Evolutionary conservation across 2,113 vertebrate species (phyloP).

Genomic region (Eubucco bourcierii): DNA sequence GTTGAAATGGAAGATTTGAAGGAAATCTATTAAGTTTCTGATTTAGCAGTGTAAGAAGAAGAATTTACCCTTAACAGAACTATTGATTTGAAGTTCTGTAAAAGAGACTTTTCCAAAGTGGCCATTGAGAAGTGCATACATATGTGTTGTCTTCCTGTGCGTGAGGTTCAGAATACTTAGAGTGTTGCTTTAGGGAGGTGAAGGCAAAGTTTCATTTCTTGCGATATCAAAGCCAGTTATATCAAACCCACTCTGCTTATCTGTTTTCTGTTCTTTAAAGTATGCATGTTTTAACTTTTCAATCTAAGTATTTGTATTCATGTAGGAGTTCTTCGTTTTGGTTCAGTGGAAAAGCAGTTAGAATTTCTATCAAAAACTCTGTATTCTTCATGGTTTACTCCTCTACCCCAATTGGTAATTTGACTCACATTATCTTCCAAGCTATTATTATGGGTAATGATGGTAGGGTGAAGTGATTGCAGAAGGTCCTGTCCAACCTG

Average conservation of each 20-base stretch:
- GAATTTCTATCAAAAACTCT: not conserved
- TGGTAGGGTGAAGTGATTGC: not conserved
- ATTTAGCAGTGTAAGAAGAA: not conserved
- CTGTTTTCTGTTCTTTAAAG: not conserved
- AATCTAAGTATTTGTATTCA: not conserved
- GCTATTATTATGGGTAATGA: not conserved
- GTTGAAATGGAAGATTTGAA: not conserved
- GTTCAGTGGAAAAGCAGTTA: not conserved
- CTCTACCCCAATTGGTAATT: not conserved
- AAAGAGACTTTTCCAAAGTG: not conserved
- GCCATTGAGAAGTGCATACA: fast-evolving
- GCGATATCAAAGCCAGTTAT: not conserved
- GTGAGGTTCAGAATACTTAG: not conserved
- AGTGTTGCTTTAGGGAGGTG: not conserved
- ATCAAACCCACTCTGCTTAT: not conserved
- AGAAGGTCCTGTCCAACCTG: not conserved
- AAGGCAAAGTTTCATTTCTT: not conserved
- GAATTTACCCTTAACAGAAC: not conserved
- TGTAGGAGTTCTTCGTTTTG: not conserved
- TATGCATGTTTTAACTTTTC: not conserved
- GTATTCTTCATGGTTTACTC: not conserved
- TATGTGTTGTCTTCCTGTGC: not conserved
- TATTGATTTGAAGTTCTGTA: not conserved
- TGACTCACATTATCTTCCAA: not conserved
- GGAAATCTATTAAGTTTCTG: not conserved